Conservation (phyloP, 2,797 vertebrate genomes). For the Propithecus perrieri region DNA sequence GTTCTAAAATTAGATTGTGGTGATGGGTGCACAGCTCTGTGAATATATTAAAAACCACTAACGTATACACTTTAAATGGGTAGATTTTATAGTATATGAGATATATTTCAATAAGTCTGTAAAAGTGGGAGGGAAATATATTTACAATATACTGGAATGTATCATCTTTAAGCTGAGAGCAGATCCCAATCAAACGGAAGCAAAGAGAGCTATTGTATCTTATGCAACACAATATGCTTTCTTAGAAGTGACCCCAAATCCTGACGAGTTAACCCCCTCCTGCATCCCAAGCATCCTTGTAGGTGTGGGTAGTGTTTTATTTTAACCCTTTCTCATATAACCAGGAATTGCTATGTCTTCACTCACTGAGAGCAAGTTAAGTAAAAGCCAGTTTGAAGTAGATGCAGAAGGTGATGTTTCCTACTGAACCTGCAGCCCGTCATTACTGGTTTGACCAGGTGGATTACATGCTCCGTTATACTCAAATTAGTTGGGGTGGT, state of each 20-base stretch:
- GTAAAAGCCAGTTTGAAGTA: neutral
- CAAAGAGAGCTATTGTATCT: neutral
- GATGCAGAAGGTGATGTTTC: neutral
- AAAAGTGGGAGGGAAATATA: neutral
- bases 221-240: neutral
- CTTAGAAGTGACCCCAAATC: neutral
- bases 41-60: conserved; percentile 2
- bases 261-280: neutral
- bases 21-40: neutral
- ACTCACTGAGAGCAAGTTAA: neutral
- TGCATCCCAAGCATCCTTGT: too few relatives aligned
- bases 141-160: neutral
- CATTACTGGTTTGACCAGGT: neutral
- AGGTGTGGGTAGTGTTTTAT: neutral
- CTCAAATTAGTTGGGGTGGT: neutral
- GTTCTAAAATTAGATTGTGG: neutral
- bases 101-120: neutral
- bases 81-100: neutral
- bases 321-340: neutral
- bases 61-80: neutral
- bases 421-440: neutral
- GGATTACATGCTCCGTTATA: neutral
- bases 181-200: neutral
- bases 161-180: neutral
- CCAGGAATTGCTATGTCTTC: neutral